Evolutionary conservation across 2,113 vertebrate species (phyloP).

Genomic region (Gadus chalcogrammus): DNA sequence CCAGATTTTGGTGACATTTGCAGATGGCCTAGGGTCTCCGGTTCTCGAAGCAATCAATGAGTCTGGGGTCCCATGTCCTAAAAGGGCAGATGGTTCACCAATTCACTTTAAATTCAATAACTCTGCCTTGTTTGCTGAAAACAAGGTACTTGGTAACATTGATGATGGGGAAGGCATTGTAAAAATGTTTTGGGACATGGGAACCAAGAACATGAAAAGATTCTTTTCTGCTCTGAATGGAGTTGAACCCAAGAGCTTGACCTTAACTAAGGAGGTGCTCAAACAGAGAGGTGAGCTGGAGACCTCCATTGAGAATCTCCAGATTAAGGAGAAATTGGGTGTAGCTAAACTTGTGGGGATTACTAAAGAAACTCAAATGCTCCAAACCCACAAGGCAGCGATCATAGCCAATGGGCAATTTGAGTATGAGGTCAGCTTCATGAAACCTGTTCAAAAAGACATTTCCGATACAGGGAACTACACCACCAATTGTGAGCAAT

Average conservation of each 20-base stretch:
- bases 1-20: too few species aligned
- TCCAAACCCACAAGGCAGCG: constrained; percentile 22
- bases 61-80: constrained; percentile 42
- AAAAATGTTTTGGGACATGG: constrained; percentile 27
- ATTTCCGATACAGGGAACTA: constrained; percentile 2
- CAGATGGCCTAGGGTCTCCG: too few species aligned
- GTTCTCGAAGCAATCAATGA: too few species aligned
- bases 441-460: fast-evolving
- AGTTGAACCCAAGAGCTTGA: constrained; percentile 15
- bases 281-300: constrained; percentile 37
- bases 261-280: constrained; percentile 27
- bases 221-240: constrained; percentile 9
- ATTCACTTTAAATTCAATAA: constrained; percentile 64
- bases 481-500: constrained; percentile 42
- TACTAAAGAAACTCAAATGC: constrained; percentile 4
- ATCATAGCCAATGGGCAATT: constrained; percentile 37
- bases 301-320: constrained; percentile 27
- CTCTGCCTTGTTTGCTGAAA: constrained; percentile 38
- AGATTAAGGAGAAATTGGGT: constrained; percentile 11
- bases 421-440: constrained; percentile 32
- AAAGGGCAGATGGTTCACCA: constrained; percentile 11
- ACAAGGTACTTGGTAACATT: not conserved
- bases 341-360: constrained; percentile 48
- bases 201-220: constrained; percentile 11
- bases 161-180: not conserved